Evolutionary conservation across 1,140 invertebrate genomes (phyloP), one percentile per base, ranked within the genome.

Genomic region (Euschistus heros): DNA sequence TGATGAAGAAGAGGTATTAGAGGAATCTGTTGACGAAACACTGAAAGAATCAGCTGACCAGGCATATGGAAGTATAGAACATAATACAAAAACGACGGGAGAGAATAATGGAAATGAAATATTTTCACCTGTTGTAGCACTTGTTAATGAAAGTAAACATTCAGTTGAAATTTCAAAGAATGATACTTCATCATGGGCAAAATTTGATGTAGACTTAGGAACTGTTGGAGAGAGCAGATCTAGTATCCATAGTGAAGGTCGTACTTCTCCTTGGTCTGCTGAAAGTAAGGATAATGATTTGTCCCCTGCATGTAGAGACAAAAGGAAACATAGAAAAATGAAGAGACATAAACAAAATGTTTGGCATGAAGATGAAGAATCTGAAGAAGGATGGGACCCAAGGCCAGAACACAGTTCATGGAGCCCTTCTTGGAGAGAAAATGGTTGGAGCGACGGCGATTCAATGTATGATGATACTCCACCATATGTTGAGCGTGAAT

Each of bases 211-310:
- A 0, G 72, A 71, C 24, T 65, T 74, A 8, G 75, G 75, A 30
- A 70, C 54, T 71, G 71, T 10, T 73, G 76, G 66, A 76, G 73
- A 74, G 76, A 72, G 67, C 75, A 64, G 61, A 75, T 68, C 68
- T 77, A 75, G 67, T 75, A 68, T 65, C 75, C 73, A 70, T 74
- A 74, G 74, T 78, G 75, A 78, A 71, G 81, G 81, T 50, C 81
- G 78, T 54, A 79, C 81, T 7, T 87, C 85, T 2, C 85, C 85
- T 0, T 88, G 86, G 82, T 89, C 87, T 1, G 86, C 86, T 0
- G 87, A 89, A 74, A 85, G 85, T 2, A 84, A 86, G 63, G 85
- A 88, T 67, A 80, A 77, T 77, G 61, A 72, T 74, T 0, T 71
- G 42, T 69, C 66, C 26, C 71, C 66, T 24, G 65, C 67, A 15